Base-by-base conservation (phyloP, 2,888 invertebrate genomes). In the Drosophila quasianomalipes region DNA sequence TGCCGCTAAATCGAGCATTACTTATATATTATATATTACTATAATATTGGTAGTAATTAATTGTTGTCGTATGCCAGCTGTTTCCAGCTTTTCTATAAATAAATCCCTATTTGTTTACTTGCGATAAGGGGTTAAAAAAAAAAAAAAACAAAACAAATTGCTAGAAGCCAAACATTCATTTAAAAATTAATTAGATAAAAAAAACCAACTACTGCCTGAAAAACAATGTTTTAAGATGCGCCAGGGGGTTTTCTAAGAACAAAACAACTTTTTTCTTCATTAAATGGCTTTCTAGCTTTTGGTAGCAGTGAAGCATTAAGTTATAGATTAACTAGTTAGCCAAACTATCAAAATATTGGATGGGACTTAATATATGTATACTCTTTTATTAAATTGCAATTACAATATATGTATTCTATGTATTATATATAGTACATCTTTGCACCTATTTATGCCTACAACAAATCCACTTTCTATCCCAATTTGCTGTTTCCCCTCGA, bases 401-500 rank as follows among this genome's bases (percentile, higher is more conserved):
- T 12, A 12, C 4, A 12, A 33, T 33, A 12, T 1, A 0, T 4
- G 35, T 5, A 0, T 16, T 0, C 35, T 1, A 37, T 37, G 0
- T 37, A 7, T 3, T 37, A 19, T 0, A 3, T 7, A 37, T 37
- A 19, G 37, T 37, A 7, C 0, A 37, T 37, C 19, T 12, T 5
- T 5, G 1, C 16, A 47, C 1, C 26, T 2, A 2, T 9, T 9
- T 10, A 16, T 1, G 19, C 0, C 16, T 5, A 26, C 6, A 26
- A 26, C 35, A 31, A 30, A 4, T 3, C 14, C 30, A 28, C 6
- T 1, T 2, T 6, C 26, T 2, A 19, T 4, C 41, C 1, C n/a
- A 0, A 2, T 5, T 22, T 2, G 12, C 19, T 28, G 4, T 1
- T 28, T n/a, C 1, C 12, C 2, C 1, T 12, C 0, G 35, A 54